Evolutionary conservation across 2,888 invertebrate species (phyloP).

Genomic region (Aplocera efformata): DNA sequence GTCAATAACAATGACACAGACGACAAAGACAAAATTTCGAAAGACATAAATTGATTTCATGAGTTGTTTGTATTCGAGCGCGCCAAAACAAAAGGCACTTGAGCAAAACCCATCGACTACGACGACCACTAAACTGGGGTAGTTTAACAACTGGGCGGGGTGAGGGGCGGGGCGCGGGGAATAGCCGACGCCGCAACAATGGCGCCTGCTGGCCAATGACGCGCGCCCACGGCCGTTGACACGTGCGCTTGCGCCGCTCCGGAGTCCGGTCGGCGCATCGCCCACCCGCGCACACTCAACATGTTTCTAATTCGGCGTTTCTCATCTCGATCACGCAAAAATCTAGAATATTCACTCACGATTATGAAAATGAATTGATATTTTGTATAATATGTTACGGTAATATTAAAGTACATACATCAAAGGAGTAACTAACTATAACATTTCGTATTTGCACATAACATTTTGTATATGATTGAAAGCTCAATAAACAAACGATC

Average conservation of each 20-base stretch:
- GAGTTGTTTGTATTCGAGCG: not conserved
- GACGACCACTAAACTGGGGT: conserved; percentile 16
- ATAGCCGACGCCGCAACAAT: conserved; percentile 47
- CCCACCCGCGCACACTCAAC: conserved; percentile 21
- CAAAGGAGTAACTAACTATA: too few relatives aligned
- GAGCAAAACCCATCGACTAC: conserved; percentile 7
- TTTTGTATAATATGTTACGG: not conserved
- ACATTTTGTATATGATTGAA: too few relatives aligned
- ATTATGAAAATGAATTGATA: not conserved
- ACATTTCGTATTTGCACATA: too few relatives aligned
- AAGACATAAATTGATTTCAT: conserved; percentile 6
- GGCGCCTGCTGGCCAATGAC: conserved; percentile 63
- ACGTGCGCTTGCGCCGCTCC: conserved; percentile 57
- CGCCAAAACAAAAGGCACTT: conserved; percentile 8
- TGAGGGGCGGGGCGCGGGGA: conserved; percentile 15
- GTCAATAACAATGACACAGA: too few relatives aligned
- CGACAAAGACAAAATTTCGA: too few relatives aligned
- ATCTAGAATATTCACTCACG: conserved; percentile 7
- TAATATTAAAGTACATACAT: too few relatives aligned
- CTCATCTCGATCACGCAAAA: conserved; percentile 5
- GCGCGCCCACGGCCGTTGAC: conserved; percentile 72
- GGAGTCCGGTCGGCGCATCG: too few relatives aligned
- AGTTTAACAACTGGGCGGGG: conserved; percentile 25
- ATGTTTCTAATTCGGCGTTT: conserved; percentile 22
- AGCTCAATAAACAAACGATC: conserved; percentile 1